Evolutionary conservation across 1,140 invertebrate genomes (phyloP).

Genomic region (Hylaeus anthracinus): DNA sequence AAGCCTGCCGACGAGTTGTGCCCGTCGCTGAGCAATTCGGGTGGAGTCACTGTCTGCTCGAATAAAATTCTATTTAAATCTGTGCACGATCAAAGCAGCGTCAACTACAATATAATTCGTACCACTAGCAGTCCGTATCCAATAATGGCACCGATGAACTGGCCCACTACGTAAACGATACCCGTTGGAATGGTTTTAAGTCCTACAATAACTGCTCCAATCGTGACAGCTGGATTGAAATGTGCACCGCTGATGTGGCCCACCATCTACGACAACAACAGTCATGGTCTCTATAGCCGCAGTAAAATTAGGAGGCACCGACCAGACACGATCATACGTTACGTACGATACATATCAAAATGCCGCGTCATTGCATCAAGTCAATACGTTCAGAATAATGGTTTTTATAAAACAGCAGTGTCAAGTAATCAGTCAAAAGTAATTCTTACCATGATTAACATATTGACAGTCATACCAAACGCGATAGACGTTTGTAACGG

Average conservation of each 20-base stretch:
- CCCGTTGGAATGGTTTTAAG: conserved; percentile 85
- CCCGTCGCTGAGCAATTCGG: conserved; percentile 68
- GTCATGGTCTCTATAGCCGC: neutral
- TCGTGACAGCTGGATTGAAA: conserved; percentile 90
- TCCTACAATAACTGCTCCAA: conserved; percentile 85
- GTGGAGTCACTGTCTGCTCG: conserved; percentile 79
- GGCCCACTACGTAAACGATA: conserved; percentile 86
- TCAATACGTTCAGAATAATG: too few species aligned
- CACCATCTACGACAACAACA: conserved; percentile 81
- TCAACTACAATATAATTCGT: conserved; percentile 8
- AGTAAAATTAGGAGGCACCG: too few species aligned
- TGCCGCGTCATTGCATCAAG: too few species aligned
- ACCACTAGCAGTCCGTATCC: conserved; percentile 86
- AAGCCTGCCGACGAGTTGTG: conserved; percentile 71
- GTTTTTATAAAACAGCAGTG: too few species aligned
- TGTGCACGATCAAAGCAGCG: neutral
- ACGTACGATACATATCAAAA: too few species aligned
- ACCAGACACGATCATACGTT: too few species aligned
- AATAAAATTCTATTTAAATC: neutral
- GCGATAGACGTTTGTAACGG: conserved; percentile 84
- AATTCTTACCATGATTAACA: conserved; percentile 83
- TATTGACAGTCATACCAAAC: conserved; percentile 87
- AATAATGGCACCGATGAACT: conserved; percentile 86
- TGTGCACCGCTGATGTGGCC: conserved; percentile 87
- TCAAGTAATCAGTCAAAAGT: neutral